Percentiles rank a stretch among this genome's conserved stretches.
phyloP scores from a whole-genome alignment of 1,140 invertebrate species.

The Aphelenchoides avenae region DNA sequence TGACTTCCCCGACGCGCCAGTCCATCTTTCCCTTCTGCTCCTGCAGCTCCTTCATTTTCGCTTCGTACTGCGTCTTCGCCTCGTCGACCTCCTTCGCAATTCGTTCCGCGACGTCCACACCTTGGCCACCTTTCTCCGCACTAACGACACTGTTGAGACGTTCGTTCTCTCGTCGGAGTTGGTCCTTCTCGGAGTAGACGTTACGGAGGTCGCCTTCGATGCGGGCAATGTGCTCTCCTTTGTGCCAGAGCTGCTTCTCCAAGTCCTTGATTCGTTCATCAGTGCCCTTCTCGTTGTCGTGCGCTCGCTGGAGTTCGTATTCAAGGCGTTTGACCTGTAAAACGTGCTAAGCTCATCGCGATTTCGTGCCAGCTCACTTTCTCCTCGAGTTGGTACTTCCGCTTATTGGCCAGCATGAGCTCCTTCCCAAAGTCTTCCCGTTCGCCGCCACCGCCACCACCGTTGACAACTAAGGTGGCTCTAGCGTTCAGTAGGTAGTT shows the following conservation, averaged over 20 bases:
- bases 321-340: background rate
- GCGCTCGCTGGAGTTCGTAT: no score
- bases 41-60: conserved; percentile 9
- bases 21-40: conserved; percentile 27
- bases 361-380: no score
- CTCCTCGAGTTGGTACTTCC: conserved; percentile 31
- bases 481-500: no score
- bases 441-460: conserved; percentile 6
- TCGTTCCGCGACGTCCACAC: no score
- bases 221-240: conserved; percentile 32
- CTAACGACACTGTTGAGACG: no score
- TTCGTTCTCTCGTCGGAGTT: conserved; percentile 10
- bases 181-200: background rate
- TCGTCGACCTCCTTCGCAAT: no score
- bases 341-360: background rate
- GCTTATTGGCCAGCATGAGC: conserved; percentile 31
- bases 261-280: conserved; percentile 21
- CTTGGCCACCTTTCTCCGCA: no score
- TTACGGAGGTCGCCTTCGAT: conserved; percentile 16
- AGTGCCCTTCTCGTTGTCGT: no score
- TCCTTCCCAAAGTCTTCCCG: conserved; percentile 31
- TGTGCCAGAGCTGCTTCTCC: conserved; percentile 25
- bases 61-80: conserved; percentile 24
- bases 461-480: conserved; percentile 5
- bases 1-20: conserved; percentile 33